These are phyloP conservation scores for Drosophila ohnishii DNA, from an alignment of 1,140 invertebrate genomes.

Conservation along the genomic window DNA sequence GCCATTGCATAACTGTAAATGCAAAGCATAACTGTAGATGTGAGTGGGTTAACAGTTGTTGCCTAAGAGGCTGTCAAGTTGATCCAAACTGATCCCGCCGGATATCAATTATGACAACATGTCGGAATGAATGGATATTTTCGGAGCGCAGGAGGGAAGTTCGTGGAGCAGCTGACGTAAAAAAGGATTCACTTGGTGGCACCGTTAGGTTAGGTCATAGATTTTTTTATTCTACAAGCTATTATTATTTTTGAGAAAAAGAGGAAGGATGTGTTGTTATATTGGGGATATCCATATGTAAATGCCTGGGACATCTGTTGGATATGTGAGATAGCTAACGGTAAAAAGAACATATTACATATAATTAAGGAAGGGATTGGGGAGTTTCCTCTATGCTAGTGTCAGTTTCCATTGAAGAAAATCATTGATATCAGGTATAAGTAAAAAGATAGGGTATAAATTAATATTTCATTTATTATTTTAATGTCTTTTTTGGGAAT, in stretches of 20 bases:
- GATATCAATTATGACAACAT: constrained; percentile 73
- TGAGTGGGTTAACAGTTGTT: constrained; percentile 66
- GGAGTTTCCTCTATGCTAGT: background rate
- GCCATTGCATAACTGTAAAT: constrained; percentile 74
- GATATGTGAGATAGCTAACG: background rate
- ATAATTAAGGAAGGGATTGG: background rate
- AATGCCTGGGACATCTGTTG: constrained; percentile 29
- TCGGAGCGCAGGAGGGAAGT: background rate
- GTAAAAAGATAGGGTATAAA: too few relatives aligned
- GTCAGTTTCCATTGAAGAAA: too few relatives aligned
- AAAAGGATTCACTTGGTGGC: constrained; percentile 58
- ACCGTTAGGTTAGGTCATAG: constrained; percentile 60
- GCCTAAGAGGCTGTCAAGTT: constrained; percentile 49
- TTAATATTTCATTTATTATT: too few relatives aligned
- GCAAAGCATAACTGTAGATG: constrained; percentile 50
- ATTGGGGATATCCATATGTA: constrained; percentile 24
- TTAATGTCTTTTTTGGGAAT: too few relatives aligned
- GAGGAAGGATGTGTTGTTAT: constrained; percentile 14
- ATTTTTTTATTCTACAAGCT: constrained; percentile 11
- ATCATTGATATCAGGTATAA: too few relatives aligned
- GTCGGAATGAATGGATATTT: constrained; percentile 36
- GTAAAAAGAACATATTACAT: background rate
- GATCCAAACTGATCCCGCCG: constrained; percentile 34
- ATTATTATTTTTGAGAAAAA: constrained; percentile 7
- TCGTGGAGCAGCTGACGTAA: constrained; percentile 53